Conservation (phyloP, 2,888 invertebrate species). For the Arrhopalites spinosus region DNA sequence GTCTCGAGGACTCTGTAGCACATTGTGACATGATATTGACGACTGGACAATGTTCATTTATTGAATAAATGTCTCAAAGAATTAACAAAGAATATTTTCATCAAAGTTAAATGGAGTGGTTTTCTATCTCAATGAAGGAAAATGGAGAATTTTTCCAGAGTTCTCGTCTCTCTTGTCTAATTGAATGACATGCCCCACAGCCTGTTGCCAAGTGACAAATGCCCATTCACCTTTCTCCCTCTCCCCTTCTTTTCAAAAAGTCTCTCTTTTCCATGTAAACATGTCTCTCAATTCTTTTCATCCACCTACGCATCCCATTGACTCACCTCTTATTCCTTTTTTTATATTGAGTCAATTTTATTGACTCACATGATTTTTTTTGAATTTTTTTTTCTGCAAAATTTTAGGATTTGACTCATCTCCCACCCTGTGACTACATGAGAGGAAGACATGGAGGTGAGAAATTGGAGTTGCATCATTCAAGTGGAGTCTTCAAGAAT, state of each 20-base stretch:
- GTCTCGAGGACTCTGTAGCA: no score
- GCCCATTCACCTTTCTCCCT: neutral
- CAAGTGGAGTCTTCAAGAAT: neutral
- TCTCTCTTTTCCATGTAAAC: neutral
- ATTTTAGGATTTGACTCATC: neutral
- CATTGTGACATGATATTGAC: no score
- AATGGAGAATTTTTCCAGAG: no score
- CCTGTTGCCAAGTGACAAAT: conserved; percentile 26
- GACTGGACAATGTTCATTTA: no score
- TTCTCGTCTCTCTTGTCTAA: conserved; percentile 1
- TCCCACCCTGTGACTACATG: neutral
- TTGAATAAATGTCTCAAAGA: no score
- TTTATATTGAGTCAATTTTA: no score
- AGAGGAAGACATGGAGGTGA: neutral
- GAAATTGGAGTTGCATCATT: neutral
- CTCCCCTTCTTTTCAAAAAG: conserved; percentile 10
- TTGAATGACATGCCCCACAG: conserved; percentile 21
- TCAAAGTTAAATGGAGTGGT: no score
- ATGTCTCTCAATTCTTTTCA: neutral
- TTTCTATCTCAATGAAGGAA: no score
- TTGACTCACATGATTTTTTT: no score
- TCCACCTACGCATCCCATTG: neutral
- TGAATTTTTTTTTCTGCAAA: neutral
- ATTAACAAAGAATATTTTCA: no score
- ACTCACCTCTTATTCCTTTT: no score